Evolutionary conservation across 1,140 invertebrate genomes (phyloP), one percentile per base, ranked within the genome.

Genomic region (Monochamus saltuarius): DNA sequence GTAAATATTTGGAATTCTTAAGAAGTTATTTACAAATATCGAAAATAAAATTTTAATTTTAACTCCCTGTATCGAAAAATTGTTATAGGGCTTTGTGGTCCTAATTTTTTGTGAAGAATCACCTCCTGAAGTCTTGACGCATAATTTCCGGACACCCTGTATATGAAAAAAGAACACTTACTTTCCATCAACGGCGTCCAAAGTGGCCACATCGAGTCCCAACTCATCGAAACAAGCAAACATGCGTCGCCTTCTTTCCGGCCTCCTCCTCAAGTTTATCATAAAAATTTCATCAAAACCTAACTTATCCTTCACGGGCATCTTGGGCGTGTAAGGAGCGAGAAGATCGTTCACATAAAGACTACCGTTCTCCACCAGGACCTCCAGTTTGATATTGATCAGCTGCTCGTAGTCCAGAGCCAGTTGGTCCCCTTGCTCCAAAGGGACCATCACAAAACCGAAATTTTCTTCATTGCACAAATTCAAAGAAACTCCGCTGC

Each of bases 151-250:
- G 22, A 3, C 22, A 29, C n/a, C n/a, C n/a, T n/a, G 22, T 3
- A 29, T 29, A 29, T 29, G 2, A 29, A 29, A 29, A 29, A 29
- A 6, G 2, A 29, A 42, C 34, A 80, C 81, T 81, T 79, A 93
- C 88, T 85, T 89, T 69, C 95, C 96, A 83, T 99, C 97, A 7
- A 96, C 84, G 16, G 96, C 97, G 61, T 90, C 80, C 7, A 95
- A 74, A 54, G 85, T 75, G 47, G 87, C 85, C 2, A 83, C 88
- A 16, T 89, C 77, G 63, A 98, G 80, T 1, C 93, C 92, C 0
- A 99, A 77, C 70, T 92, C 87, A 14, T 87, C 76, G 49, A 98
- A 89, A 53, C 87, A 86, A 19, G 80, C 68, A 43, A 84, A 65
- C 95, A 99, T 98, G 72, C 91, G 83, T 6, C 77, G 61, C 29